Evolutionary conservation across 2,888 invertebrate species (phyloP).

Genomic region (Sphecodes monilicornis): DNA sequence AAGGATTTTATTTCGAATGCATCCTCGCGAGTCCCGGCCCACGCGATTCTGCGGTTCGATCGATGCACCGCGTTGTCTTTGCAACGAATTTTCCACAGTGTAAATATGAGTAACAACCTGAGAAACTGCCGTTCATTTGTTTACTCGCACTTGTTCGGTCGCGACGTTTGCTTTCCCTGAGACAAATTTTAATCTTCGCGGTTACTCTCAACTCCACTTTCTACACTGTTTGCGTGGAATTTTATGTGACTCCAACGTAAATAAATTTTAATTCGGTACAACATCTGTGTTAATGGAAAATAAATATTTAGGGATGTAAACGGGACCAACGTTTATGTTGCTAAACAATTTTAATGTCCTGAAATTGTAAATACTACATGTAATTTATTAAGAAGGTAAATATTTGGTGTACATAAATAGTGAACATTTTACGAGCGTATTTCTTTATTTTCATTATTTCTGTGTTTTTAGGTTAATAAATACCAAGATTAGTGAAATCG

Average conservation of each 20-base stretch:
- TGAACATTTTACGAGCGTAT: background rate
- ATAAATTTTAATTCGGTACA: background rate
- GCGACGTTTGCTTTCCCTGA: background rate
- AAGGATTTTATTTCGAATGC: constrained; percentile 20
- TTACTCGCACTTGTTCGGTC: background rate
- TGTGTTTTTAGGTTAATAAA: too few species aligned
- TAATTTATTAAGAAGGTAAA: background rate
- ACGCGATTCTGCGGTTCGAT: constrained; percentile 30
- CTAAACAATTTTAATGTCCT: background rate
- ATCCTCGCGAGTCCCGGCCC: constrained; percentile 15
- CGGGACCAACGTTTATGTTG: background rate
- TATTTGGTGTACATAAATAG: background rate
- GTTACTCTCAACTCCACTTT: background rate
- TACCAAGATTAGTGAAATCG: background rate
- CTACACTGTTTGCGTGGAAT: background rate
- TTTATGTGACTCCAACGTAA: background rate
- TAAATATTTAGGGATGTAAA: background rate
- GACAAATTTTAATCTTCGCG: background rate
- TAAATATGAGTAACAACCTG: background rate
- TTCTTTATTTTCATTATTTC: background rate
- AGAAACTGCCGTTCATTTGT: background rate
- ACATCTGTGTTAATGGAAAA: background rate
- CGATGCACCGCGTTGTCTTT: constrained; percentile 31
- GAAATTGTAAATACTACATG: background rate
- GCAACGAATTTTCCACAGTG: constrained; percentile 39